Conservation (phyloP, 92 coral and sea anemone genomes). For the Porites lobata region DNA sequence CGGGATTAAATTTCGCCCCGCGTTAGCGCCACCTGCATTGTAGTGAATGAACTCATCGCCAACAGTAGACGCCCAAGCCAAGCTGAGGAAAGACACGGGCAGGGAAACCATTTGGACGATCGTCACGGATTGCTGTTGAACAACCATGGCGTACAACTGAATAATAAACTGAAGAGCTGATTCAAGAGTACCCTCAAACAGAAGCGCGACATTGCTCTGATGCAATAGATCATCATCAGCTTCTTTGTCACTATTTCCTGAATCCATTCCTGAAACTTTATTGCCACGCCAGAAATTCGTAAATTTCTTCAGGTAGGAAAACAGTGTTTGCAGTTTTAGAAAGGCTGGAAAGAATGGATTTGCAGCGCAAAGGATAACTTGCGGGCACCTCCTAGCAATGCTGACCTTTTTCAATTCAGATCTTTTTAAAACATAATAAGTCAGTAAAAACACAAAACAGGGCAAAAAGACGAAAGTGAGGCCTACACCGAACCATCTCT, state of each 20-base stretch:
- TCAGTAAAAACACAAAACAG: constrained; percentile 3
- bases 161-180: too few relatives aligned
- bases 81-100: neutral
- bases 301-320: constrained; percentile 17
- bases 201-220: too few relatives aligned
- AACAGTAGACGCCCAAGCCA: neutral
- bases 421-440: neutral
- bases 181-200: too few relatives aligned
- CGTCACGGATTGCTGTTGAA: too few relatives aligned
- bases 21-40: too few relatives aligned
- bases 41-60: neutral
- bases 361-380: constrained; percentile 8
- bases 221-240: too few relatives aligned
- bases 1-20: too few relatives aligned
- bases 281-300: constrained; percentile 3
- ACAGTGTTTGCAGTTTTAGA: constrained; percentile 6
- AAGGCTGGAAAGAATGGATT: constrained; percentile 43
- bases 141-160: too few relatives aligned
- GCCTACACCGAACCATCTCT: constrained; percentile 43
- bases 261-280: neutral
- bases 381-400: neutral
- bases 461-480: constrained; percentile 37
- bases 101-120: neutral
- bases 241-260: too few relatives aligned
- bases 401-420: neutral